A percentile compares a stretch with the other conserved stretches of the same genome.
Evolutionary conservation across 64 coral and sea anemone genomes (phyloP).

Genomic region (Anthopleura sola): DNA sequence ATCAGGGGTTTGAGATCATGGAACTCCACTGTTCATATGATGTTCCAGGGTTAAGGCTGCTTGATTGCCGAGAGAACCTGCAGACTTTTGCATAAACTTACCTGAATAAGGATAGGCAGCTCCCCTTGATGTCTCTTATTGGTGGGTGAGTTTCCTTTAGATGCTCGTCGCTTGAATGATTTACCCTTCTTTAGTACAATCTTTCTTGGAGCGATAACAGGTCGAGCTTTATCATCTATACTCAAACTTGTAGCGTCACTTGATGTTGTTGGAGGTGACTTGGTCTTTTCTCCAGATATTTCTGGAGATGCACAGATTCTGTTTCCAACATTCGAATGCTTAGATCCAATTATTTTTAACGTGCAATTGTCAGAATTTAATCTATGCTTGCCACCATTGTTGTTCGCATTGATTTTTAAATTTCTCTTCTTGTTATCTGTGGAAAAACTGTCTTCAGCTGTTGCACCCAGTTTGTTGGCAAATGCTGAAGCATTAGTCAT

Average conservation of each 20-base stretch:
- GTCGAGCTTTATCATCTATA: not conserved
- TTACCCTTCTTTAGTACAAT: not conserved
- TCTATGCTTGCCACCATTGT: not conserved
- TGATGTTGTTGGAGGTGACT: too few relatives aligned
- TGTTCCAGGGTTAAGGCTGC: too few relatives aligned
- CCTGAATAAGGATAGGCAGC: not conserved
- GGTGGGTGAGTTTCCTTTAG: slow-evolving; percentile 39
- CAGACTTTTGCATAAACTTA: not conserved
- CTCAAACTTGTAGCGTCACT: not conserved
- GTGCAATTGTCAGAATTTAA: not conserved
- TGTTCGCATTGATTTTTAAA: not conserved
- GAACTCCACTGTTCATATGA: too few relatives aligned
- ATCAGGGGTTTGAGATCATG: too few relatives aligned
- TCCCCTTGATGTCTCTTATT: slow-evolving; percentile 30
- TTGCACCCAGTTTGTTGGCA: not conserved
- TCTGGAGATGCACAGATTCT: not conserved
- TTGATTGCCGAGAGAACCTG: too few relatives aligned
- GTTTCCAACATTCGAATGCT: not conserved
- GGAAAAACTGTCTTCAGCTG: not conserved
- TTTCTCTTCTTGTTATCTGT: not conserved
- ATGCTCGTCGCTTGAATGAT: slow-evolving; percentile 28
- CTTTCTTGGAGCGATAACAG: not conserved
- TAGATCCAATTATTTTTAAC: not conserved
- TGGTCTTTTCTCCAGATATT: not conserved
- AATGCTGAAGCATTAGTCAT: not conserved